phyloP scores from a whole-genome alignment of 2,888 invertebrate species.

The Thymelicus sylvestris region DNA sequence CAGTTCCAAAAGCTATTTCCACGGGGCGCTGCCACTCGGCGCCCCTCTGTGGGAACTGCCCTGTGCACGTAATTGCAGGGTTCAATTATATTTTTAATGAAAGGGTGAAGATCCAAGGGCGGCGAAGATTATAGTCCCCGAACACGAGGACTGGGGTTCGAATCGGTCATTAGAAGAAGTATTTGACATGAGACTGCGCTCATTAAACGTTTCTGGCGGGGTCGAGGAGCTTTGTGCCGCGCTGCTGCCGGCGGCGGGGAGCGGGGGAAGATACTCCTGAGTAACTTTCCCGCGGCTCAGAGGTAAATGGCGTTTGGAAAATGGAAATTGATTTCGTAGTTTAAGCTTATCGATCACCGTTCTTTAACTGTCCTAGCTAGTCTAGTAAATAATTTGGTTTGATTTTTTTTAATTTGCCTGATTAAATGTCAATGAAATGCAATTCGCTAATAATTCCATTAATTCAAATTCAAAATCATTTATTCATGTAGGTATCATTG shows the following conservation, averaged over 20 bases:
- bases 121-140: constrained; percentile 36
- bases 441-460: too few species aligned
- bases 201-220: constrained; percentile 31
- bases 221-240: constrained; percentile 24
- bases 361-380: too few species aligned
- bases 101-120: constrained; percentile 35
- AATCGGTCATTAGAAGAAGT: constrained; percentile 38
- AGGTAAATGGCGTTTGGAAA: too few species aligned
- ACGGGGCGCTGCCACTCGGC: constrained; percentile 15
- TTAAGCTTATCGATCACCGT: too few species aligned
- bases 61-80: constrained; percentile 34
- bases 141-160: constrained; percentile 29
- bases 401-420: too few species aligned
- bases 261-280: background rate
- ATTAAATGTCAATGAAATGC: too few species aligned
- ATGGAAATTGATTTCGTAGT: too few species aligned
- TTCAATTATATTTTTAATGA: constrained; percentile 37
- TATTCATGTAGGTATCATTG: too few species aligned
- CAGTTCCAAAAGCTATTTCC: constrained; percentile 36
- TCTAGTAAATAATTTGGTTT: too few species aligned
- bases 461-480: too few species aligned
- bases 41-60: constrained; percentile 34
- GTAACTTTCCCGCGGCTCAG: background rate
- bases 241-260: background rate
- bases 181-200: constrained; percentile 37